Conservation (phyloP, 1,140 invertebrate genomes). For the Oryzaephilus surinamensis region DNA sequence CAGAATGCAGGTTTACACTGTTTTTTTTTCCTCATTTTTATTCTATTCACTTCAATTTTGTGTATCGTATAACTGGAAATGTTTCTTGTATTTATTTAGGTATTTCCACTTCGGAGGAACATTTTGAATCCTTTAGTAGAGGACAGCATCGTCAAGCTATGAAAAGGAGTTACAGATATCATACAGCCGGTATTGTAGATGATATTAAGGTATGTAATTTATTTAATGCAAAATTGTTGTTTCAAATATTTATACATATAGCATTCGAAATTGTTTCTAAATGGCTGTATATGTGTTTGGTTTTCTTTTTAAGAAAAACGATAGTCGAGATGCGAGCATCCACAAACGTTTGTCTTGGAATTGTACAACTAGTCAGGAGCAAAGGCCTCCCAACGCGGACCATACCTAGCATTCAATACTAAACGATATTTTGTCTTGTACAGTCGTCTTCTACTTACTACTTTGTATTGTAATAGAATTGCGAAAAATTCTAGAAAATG, state of each 20-base stretch:
- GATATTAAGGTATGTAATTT: conserved; percentile 45
- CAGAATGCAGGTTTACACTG: too few species aligned
- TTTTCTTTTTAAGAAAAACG: conserved; percentile 36
- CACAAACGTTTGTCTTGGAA: conserved; percentile 59
- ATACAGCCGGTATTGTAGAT: conserved; percentile 56
- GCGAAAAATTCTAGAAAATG: conserved; percentile 10
- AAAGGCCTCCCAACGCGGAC: conserved; percentile 25
- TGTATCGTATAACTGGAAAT: too few species aligned
- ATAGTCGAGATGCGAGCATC: conserved; percentile 45
- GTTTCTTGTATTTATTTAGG: too few species aligned
- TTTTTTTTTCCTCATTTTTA: background rate
- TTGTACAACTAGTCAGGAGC: conserved; percentile 38
- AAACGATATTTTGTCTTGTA: conserved; percentile 26
- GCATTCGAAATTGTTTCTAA: background rate
- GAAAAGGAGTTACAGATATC: conserved; percentile 45
- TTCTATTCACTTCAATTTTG: background rate
- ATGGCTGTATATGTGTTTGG: background rate
- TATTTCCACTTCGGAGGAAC: conserved; percentile 22
- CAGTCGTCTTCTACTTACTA: conserved; percentile 25
- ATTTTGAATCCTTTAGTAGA: conserved; percentile 33
- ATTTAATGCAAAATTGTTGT: conserved; percentile 4
- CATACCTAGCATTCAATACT: conserved; percentile 31
- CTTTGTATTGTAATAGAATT: conserved; percentile 27
- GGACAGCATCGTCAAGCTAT: conserved; percentile 34
- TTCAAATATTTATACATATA: too few species aligned